Evolutionary conservation across 2,797 vertebrate species (phyloP), one percentile per base, ranked within the genome.

Genomic region (Acanthurus leucopareius): DNA sequence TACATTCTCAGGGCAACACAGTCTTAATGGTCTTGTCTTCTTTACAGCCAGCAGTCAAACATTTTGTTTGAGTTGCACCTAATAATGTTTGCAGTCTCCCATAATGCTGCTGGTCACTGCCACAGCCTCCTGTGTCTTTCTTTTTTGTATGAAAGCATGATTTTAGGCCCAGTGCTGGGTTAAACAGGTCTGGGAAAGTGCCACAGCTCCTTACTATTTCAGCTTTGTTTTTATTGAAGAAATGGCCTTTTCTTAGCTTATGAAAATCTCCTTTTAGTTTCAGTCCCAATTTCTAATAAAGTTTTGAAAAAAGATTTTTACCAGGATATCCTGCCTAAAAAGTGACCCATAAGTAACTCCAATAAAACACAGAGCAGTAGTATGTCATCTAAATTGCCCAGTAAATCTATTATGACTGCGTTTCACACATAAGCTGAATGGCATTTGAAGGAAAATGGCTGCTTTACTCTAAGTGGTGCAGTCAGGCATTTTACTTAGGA

Each of bases 401-500:
- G 53, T 76, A 73, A 90, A 79, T 64, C 66, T 57, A 3, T 68
- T 61, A 35, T 64, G 45, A 74, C 64, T 70, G 25, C 54, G 13
- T 61, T 75, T 74, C 52, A 70, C 63, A 64, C 73, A 61, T 25
- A 22, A 40, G 42, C 66, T 60, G 52, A 45, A 14, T 22, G 68
- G 22, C 69, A 60, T 53, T 45, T 57, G 20, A 42, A 53, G 57
- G 77, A 60, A 75, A 83, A 84, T 59, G 42, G 38, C 69, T 42
- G 25, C 64, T 69, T 84, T 35, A 65, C 64, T 80, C 80, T 72
- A 74, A 82, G 80, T 69, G 63, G 62, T 25, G 77, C 75, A 76
- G 59, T 35, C 57, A 82, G 65, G 63, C 75, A 28, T 85, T 84
- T 86, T 49, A 58, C 75, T 77, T 63, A 45, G 45, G 60, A 71